Evolutionary conservation across 1,140 invertebrate genomes (phyloP), one percentile per base, ranked within the genome.

Genomic region (Halesus radiatus): DNA sequence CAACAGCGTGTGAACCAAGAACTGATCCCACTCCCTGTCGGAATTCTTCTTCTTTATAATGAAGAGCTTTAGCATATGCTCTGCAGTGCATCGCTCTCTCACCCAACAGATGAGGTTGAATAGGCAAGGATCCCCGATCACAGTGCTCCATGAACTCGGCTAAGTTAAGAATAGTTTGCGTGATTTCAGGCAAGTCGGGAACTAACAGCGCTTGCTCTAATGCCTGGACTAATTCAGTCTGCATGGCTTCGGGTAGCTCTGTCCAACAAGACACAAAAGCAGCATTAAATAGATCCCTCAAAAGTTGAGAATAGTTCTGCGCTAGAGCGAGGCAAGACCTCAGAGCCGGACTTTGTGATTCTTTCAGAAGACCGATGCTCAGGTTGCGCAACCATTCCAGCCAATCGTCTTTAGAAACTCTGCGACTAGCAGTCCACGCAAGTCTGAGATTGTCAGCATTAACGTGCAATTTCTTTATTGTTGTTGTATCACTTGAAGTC

Each of bases 81-180:
- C 97, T 90, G 85, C 94, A 95, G 52, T 94, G 92, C 94, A 96
- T 96, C 0, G 96, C 96, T 50, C 94, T 89, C 80, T 96, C 94
- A 0, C 95, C 95, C 0, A 96, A 86, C 20, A 99, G 88, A 66
- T 95, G 94, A 0, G 95, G 93, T 78, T 98, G 94, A 22, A 99
- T 91, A 0, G 98, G 98, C 74, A 99, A 88, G 0, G 97, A 96
- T 16, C 98, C 98, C 79, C 97, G 97, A 85, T 99, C 98, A 86
- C 98, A 99, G 86, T 99, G 98, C 85, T 99, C 98, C 97, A 99
- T 99, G 85, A 99, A 99, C 89, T 99, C 98, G 0, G 98, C 98
- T 29, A 99, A 89, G 89, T 99, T 99, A 2, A 99, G 90, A 78
- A 99, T 96, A 0, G 98, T 98, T 85, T 99, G 98, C 0, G 98